Conservation (phyloP, 2,797 vertebrate species). For the Prunella strophiata region DNA sequence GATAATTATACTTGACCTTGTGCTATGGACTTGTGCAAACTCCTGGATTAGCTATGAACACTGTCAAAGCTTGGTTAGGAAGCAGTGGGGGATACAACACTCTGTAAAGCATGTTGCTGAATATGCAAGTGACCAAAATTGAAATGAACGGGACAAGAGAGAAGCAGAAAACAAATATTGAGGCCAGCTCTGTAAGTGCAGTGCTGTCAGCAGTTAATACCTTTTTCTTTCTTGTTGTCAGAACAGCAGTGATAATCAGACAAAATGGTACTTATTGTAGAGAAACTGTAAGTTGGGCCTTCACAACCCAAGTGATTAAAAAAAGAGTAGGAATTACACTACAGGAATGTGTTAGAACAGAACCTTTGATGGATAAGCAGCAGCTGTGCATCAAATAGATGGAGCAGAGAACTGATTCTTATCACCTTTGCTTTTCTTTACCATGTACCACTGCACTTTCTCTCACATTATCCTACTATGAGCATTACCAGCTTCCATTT, state of each 20-base stretch:
- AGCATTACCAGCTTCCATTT: not conserved
- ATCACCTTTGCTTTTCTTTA: not conserved
- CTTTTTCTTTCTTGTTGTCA: slow-evolving; percentile 14
- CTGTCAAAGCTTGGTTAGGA: not conserved
- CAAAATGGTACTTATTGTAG: not conserved
- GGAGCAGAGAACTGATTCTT: not conserved
- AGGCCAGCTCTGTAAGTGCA: not conserved
- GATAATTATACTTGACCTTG: slow-evolving; percentile 41
- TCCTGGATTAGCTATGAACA: slow-evolving; percentile 28
- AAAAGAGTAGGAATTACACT: not conserved
- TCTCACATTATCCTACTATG: not conserved
- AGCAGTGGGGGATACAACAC: fast-evolving
- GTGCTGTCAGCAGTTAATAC: slow-evolving; percentile 23
- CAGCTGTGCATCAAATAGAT: not conserved
- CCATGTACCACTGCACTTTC: not conserved
- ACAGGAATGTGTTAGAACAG: not conserved
- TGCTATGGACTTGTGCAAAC: not conserved
- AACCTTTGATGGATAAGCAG: not conserved
- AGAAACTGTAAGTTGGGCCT: not conserved
- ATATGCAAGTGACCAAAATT: slow-evolving; percentile 15
- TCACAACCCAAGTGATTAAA: not conserved
- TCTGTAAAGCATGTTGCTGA: not conserved
- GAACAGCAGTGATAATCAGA: slow-evolving; percentile 11
- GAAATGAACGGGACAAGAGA: not conserved
- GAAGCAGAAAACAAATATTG: slow-evolving; percentile 8